Evolutionary conservation across 1,140 invertebrate genomes (phyloP), one percentile per base, ranked within the genome.

Genomic region (Drosophila kanapiae): DNA sequence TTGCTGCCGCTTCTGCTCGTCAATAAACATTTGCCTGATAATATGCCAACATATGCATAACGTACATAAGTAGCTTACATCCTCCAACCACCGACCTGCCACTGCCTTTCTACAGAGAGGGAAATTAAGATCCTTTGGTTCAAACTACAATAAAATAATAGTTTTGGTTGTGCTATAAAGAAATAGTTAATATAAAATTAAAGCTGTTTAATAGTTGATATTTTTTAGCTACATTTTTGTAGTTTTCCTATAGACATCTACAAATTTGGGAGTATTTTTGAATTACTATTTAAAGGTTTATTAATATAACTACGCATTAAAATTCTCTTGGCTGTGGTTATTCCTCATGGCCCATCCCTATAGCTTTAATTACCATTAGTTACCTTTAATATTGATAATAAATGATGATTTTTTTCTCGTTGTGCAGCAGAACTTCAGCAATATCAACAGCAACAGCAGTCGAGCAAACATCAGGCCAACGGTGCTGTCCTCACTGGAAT

Each of bases 391-490:
- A 18, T 53, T 29, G 1, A 0, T 8, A 35, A 0, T 35, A n/a
- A 31, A 31, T 14, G 38, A 18, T 9, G 8, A 4, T 5, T 16
- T 42, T 42, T 48, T 74, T 47, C 13, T 37, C 42, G 54, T 42
- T 58, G 65, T 53, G 43, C 84, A 90, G 56, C 78, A 87, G 90
- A 92, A 65, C 75, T 88, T 42, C 86, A 92, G 74, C 83, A 92
- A 75, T 90, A 92, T 80, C 91, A 85, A 27, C 75, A 81, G 51
- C 81, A 86, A 65, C 78, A 83, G 54, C 80, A 86, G 56, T 47
- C 70, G 57, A 74, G 69, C 76, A 92, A 92, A 79, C 88, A 91
- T 78, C 91, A 92, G 61, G 78, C 88, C 11, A 93, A 92, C 60
- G 92, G 92, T 29, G 60, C 65, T 65, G 80, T 92, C 49, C 74